These are phyloP conservation scores for Megalurothrips usitatus DNA, from an alignment of 2,888 invertebrate genomes.

Conservation along the genomic window DNA sequence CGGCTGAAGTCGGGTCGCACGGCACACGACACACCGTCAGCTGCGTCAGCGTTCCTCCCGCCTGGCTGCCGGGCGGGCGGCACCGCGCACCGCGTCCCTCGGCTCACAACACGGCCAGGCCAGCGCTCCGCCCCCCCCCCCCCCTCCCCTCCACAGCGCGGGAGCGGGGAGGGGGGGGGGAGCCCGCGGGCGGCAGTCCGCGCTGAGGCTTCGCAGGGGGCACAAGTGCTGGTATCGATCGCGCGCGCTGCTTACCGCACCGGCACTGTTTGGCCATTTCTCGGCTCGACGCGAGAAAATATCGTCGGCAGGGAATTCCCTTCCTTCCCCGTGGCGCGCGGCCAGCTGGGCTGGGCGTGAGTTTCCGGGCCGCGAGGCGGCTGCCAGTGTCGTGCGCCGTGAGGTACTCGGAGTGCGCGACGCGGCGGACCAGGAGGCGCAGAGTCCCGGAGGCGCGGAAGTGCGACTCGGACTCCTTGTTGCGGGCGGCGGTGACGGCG, in stretches of 20 bases:
- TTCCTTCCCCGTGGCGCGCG: neutral
- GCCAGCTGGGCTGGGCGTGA: neutral
- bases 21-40: no score
- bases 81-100: neutral
- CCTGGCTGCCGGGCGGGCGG: neutral
- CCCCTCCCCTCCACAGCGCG: neutral
- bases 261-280: neutral
- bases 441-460: no score
- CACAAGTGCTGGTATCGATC: neutral
- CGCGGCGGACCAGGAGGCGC: no score
- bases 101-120: neutral
- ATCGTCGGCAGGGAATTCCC: neutral
- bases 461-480: no score
- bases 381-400: no score
- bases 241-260: neutral
- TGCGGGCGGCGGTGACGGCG: no score
- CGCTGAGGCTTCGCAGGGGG: slow-evolving; percentile 7
- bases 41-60: no score
- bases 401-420: no score
- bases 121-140: neutral
- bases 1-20: no score
- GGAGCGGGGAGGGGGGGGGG: neutral
- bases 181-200: neutral
- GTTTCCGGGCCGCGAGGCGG: neutral
- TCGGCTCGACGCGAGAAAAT: neutral